A percentile compares a stretch with the other conserved stretches of the same genome.
phyloP scores from a whole-genome alignment of 2,113 vertebrate species.

The Tauraco erythrolophus region DNA sequence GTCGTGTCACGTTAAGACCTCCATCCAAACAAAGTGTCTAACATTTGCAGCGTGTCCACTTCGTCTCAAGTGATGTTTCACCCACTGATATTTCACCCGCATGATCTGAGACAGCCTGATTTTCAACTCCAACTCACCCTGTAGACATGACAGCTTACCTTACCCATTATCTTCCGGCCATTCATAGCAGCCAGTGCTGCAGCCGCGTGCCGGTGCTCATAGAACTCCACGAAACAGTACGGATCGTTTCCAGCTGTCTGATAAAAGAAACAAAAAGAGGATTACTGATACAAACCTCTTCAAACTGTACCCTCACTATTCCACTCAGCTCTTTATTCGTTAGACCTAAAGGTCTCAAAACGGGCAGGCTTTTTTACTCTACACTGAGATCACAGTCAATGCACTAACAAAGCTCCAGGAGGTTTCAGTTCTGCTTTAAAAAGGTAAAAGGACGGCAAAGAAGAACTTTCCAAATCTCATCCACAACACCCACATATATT shows the following conservation, averaged over 20 bases:
- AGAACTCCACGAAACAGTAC: slow-evolving; percentile 99
- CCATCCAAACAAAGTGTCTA: fast-evolving
- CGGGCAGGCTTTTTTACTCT: fast-evolving
- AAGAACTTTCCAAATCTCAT: neutral
- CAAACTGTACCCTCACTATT: fast-evolving
- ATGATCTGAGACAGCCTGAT: neutral
- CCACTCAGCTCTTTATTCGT: neutral
- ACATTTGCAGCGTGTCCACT: neutral
- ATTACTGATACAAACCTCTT: neutral
- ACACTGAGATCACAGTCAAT: fast-evolving
- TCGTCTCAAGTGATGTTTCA: fast-evolving
- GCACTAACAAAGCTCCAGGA: fast-evolving
- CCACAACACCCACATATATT: fast-evolving
- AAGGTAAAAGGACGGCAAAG: fast-evolving
- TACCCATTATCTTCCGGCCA: slow-evolving; percentile 99
- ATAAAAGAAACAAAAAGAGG: neutral
- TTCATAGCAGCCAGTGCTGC: slow-evolving; percentile 98
- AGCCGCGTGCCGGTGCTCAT: slow-evolving; percentile 96
- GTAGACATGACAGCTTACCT: slow-evolving; percentile 91
- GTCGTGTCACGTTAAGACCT: fast-evolving
- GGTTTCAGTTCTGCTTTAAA: neutral
- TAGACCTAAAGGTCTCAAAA: neutral
- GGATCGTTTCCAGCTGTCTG: slow-evolving; percentile 98
- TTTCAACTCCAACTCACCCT: slow-evolving; percentile 79
- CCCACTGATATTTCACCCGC: neutral